Percentiles rank a stretch among this genome's conserved stretches.
phyloP scores from a whole-genome alignment of 2,888 invertebrate genomes.

The Neuroscelio doddi region DNA sequence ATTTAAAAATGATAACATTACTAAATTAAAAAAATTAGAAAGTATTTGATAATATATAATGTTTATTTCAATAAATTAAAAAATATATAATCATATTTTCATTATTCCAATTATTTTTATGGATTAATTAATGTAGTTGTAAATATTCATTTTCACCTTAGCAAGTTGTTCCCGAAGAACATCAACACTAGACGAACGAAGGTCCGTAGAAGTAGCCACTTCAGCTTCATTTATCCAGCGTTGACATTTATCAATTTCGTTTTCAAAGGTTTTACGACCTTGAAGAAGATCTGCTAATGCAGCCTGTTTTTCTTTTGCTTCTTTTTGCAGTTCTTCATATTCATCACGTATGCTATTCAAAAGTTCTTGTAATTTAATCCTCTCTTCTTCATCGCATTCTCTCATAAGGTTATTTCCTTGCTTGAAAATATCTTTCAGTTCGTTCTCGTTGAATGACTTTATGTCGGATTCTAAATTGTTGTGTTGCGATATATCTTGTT shows the following conservation, averaged over 20 bases:
- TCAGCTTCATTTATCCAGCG: constrained; percentile 94
- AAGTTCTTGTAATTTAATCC: constrained; percentile 78
- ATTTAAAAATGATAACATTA: too few relatives aligned
- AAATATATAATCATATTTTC: too few relatives aligned
- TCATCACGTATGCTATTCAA: constrained; percentile 81
- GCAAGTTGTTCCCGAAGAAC: constrained; percentile 89
- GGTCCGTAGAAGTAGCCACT: constrained; percentile 86
- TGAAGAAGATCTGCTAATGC: constrained; percentile 82
- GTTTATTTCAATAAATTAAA: constrained; percentile 74
- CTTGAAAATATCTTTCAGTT: constrained; percentile 83
- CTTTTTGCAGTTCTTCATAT: constrained; percentile 81
- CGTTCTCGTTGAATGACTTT: constrained; percentile 83
- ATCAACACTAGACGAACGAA: constrained; percentile 85
- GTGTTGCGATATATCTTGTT: constrained; percentile 84
- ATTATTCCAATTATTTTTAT: too few relatives aligned
- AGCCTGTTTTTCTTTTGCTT: constrained; percentile 82
- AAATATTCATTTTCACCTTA: constrained; percentile 74
- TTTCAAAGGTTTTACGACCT: constrained; percentile 87
- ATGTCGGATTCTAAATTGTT: constrained; percentile 85
- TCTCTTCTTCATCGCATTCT: constrained; percentile 85
- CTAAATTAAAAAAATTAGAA: too few relatives aligned
- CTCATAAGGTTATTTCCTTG: constrained; percentile 84
- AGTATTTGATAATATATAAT: too few relatives aligned
- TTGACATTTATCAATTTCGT: constrained; percentile 84
- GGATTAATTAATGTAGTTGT: too few relatives aligned